Evolutionary conservation across 1,140 invertebrate genomes (phyloP).

Genomic region (Goniozus legneri): DNA sequence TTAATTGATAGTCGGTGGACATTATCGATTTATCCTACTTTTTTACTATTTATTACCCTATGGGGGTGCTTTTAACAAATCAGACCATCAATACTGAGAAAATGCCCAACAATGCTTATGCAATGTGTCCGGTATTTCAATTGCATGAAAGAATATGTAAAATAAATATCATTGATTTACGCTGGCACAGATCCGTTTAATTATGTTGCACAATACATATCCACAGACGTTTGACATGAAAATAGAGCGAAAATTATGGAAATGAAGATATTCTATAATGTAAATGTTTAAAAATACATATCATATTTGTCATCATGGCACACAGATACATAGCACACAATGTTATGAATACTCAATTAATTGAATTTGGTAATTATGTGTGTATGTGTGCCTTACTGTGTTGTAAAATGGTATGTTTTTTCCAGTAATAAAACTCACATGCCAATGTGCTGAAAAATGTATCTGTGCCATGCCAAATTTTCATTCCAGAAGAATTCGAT

Average conservation of each 20-base stretch:
- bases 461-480: slow-evolving; percentile 49
- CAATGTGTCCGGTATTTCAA: too few species aligned
- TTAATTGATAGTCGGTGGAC: too few species aligned
- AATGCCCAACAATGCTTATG: too few species aligned
- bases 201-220: slow-evolving; percentile 43
- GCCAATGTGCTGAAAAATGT: slow-evolving; percentile 41
- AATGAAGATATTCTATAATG: slow-evolving; percentile 19
- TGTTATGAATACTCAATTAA: slow-evolving; percentile 13
- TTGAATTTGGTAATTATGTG: slow-evolving; percentile 18
- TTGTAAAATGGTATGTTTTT: too few species aligned
- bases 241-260: slow-evolving; percentile 40
- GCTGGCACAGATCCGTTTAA: slow-evolving; percentile 48
- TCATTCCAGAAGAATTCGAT: too few species aligned
- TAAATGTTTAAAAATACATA: slow-evolving; percentile 21
- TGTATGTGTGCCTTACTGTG: slow-evolving; percentile 40
- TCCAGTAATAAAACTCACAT: slow-evolving; percentile 11
- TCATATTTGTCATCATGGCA: slow-evolving; percentile 36
- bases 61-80: too few species aligned
- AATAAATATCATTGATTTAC: too few species aligned
- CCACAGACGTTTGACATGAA: slow-evolving; percentile 47
- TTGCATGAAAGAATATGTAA: too few species aligned
- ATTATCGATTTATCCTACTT: too few species aligned
- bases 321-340: slow-evolving; percentile 46
- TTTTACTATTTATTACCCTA: too few species aligned
- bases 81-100: too few species aligned